A percentile compares a stretch with the other conserved stretches of the same genome.
phyloP scores from a whole-genome alignment of 2,888 invertebrate genomes.

The Cetonia aurata region DNA sequence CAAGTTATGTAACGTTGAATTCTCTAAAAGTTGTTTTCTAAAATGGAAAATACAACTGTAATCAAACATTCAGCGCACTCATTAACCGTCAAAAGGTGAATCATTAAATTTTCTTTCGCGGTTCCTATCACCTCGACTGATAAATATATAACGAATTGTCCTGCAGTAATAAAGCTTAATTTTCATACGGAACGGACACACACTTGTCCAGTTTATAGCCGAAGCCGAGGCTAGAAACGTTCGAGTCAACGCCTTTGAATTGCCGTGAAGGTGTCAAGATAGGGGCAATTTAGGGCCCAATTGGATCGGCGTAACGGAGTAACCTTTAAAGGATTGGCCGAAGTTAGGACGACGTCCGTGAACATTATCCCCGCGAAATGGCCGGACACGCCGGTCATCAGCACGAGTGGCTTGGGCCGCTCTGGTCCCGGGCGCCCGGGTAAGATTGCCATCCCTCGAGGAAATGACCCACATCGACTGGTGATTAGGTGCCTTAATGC shows the following conservation, averaged over 20 bases:
- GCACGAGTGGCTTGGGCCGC: conserved; percentile 48
- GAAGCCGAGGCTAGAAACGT: conserved; percentile 53
- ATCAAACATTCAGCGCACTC: too few species aligned
- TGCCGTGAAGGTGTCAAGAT: conserved; percentile 67
- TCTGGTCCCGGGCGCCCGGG: conserved; percentile 25
- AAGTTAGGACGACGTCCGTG: conserved; percentile 62
- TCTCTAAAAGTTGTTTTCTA: too few species aligned
- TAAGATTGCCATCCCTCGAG: conserved; percentile 48
- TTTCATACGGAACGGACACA: conserved; percentile 48
- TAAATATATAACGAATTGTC: conserved; percentile 38
- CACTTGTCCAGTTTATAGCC: conserved; percentile 45
- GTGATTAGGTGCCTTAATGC: conserved; percentile 56
- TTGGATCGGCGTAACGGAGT: conserved; percentile 65
- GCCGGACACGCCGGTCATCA: conserved; percentile 56
- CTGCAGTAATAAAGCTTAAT: conserved; percentile 45
- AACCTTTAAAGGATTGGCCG: conserved; percentile 66
- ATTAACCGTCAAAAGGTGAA: too few species aligned
- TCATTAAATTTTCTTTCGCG: too few species aligned
- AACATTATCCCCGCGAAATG: conserved; percentile 53
- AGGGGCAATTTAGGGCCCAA: conserved; percentile 67
- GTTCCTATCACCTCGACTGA: background rate
- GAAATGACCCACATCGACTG: conserved; percentile 52
- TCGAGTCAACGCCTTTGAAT: conserved; percentile 53
- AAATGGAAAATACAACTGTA: too few species aligned
- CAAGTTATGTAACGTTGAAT: too few species aligned